Evolutionary conservation across 2,113 vertebrate species (phyloP).

Genomic region (Nesogale talazaci): DNA sequence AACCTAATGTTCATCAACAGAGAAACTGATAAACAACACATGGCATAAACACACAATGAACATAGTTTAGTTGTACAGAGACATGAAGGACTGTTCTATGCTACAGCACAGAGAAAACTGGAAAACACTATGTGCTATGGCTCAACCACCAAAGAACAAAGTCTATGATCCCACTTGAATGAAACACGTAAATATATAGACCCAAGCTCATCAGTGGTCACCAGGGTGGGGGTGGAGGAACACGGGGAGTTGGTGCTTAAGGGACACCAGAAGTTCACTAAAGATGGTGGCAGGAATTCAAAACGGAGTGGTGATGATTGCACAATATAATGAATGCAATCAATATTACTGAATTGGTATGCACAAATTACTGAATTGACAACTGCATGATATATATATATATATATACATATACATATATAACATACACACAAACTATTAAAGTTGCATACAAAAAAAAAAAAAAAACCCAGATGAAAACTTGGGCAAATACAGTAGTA

Average conservation of each 20-base stretch:
- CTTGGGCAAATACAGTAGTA: constrained; percentile 4
- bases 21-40: not conserved
- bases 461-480: not conserved
- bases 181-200: not conserved
- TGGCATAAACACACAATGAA: not conserved
- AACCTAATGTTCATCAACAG: not conserved
- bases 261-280: not conserved
- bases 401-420: not conserved
- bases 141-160: not conserved
- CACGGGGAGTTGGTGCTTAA: not conserved
- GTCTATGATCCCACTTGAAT: not conserved
- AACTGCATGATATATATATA: not conserved
- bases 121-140: not conserved
- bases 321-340: not conserved
- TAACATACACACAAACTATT: not conserved
- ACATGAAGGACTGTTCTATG: not conserved
- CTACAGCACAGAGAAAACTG: not conserved
- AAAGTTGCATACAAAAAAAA: not conserved
- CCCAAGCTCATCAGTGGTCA: not conserved
- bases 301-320: not conserved
- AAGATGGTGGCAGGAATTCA: not conserved
- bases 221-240: not conserved
- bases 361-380: not conserved
- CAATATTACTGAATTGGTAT: not conserved
- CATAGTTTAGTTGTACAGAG: not conserved